Conservation (phyloP, 1,140 invertebrate genomes). For the Drosophila burlai region DNA sequence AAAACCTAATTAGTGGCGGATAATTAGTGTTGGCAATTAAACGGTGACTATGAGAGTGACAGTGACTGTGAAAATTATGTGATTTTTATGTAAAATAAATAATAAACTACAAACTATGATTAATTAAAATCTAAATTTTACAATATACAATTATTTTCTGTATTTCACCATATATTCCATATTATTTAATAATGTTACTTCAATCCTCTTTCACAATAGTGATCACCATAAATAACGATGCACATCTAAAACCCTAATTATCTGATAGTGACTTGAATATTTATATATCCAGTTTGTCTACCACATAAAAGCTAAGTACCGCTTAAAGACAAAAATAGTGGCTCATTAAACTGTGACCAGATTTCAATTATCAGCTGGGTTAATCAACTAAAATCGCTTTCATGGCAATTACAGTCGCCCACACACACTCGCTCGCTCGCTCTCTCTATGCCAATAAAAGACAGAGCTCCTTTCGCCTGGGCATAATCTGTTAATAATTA, state of each 20-base stretch:
- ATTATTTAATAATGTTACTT: background rate
- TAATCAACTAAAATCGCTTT: slow-evolving; percentile 32
- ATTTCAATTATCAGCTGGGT: slow-evolving; percentile 32
- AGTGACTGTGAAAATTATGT: background rate
- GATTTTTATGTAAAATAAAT: background rate
- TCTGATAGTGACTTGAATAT: slow-evolving; percentile 6
- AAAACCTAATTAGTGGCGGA: slow-evolving; percentile 46
- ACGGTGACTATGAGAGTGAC: background rate
- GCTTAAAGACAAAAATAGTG: slow-evolving; percentile 9
- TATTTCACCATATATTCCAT: background rate
- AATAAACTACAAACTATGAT: too few species aligned
- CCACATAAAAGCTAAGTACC: background rate
- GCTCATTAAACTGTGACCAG: slow-evolving; percentile 22
- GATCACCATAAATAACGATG: background rate
- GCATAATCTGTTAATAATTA: slow-evolving; percentile 49
- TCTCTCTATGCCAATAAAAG: slow-evolving; percentile 2
- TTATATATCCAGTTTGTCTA: background rate
- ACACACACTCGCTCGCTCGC: background rate
- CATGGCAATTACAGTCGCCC: slow-evolving; percentile 27
- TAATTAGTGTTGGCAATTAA: slow-evolving; percentile 40
- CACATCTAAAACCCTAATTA: background rate
- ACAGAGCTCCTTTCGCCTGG: background rate
- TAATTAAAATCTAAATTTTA: too few species aligned
- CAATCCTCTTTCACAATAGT: background rate
- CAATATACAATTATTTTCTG: background rate